Conservation (phyloP, 2,888 invertebrate genomes). For the Latrodectus elegans region DNA sequence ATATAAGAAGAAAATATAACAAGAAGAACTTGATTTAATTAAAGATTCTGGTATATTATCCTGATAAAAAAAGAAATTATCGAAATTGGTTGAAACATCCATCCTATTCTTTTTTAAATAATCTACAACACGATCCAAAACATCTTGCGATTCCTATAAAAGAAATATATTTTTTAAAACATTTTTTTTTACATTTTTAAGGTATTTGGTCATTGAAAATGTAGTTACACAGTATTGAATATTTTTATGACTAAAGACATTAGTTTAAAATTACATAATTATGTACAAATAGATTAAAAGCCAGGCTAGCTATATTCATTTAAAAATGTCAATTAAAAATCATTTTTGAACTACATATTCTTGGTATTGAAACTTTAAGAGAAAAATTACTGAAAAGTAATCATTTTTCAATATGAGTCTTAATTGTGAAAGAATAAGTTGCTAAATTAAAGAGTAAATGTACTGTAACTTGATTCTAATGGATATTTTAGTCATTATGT, state of each 20-base stretch:
- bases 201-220: not conserved
- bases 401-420: too few species aligned
- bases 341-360: too few species aligned
- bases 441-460: too few species aligned
- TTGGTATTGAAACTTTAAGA: too few species aligned
- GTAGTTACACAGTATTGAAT: too few species aligned
- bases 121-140: conserved; percentile 57
- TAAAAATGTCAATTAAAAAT: not conserved
- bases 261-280: not conserved
- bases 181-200: not conserved
- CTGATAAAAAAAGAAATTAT: conserved; percentile 2
- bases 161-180: not conserved
- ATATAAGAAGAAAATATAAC: conserved; percentile 56
- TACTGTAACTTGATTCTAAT: too few species aligned
- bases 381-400: too few species aligned
- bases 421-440: too few species aligned
- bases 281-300: not conserved
- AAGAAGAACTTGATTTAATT: conserved; percentile 31
- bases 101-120: conserved; percentile 54
- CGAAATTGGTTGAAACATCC: conserved; percentile 16
- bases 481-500: too few species aligned
- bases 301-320: not conserved
- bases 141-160: conserved; percentile 49
- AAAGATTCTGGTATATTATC: conserved; percentile 35
- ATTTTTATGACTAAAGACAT: too few species aligned